These are phyloP conservation scores for Coturnix japonica DNA, from an alignment of 2,113 vertebrate genomes.

Conservation along the genomic window DNA sequence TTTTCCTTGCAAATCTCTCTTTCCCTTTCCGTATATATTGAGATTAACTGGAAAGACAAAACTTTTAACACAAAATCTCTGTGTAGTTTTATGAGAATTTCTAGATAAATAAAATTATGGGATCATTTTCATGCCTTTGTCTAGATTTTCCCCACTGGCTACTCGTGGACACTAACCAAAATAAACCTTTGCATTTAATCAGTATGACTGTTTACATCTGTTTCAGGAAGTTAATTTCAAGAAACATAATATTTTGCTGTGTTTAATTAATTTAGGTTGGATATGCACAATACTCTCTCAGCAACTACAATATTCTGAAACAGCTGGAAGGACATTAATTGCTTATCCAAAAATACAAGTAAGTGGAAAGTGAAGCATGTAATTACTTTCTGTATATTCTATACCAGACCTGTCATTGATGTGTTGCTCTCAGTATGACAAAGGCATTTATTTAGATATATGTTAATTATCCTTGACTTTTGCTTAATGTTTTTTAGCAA, in stretches of 20 bases:
- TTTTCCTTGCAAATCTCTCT: neutral
- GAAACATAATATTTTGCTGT: neutral
- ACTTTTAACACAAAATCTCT: neutral
- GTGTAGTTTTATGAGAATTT: neutral
- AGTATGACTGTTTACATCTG: neutral
- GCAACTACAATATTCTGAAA: neutral
- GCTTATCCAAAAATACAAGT: slow-evolving; percentile 30
- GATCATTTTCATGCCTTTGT: neutral
- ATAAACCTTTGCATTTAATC: neutral
- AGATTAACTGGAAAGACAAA: neutral
- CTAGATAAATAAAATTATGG: neutral
- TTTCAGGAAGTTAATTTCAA: neutral
- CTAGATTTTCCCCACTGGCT: neutral
- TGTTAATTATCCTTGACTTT: neutral
- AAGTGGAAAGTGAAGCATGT: slow-evolving; percentile 34
- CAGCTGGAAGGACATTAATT: slow-evolving; percentile 4
- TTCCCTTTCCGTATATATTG: neutral
- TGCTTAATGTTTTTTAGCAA: neutral
- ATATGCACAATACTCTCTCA: rapidly evolving
- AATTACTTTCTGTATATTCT: slow-evolving; percentile 25
- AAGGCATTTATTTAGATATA: neutral
- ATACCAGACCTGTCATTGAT: neutral
- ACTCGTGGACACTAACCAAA: neutral
- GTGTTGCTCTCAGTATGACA: neutral
- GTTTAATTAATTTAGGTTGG: slow-evolving; percentile 19